A percentile compares a stretch with the other conserved stretches of the same genome.
Conservation (phyloP, 2,797 vertebrate genomes). For the Perodicticus potto region DNA sequence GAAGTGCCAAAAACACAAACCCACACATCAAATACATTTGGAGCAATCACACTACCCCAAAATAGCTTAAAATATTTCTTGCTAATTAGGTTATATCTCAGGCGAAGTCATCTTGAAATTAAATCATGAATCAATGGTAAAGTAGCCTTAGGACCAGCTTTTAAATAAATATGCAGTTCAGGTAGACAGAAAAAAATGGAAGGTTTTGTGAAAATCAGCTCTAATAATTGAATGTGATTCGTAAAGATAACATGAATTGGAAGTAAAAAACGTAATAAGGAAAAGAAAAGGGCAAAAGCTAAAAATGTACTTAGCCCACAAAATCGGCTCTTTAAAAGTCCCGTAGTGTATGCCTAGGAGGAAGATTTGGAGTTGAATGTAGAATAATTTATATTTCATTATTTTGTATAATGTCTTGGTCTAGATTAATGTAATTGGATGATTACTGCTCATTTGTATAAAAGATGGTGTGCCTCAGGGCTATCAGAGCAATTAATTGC, state of each 20-base stretch:
- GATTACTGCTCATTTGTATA: conserved; percentile 18
- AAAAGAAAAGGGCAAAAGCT: not conserved
- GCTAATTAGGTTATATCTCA: conserved; percentile 21
- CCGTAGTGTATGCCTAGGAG: not conserved
- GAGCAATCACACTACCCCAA: conserved; percentile 23
- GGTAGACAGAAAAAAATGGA: not conserved
- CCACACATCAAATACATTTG: conserved; percentile 7
- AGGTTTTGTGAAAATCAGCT: conserved; percentile 12
- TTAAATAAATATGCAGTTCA: conserved; percentile 15
- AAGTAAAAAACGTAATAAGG: not conserved
- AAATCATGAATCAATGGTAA: conserved; percentile 11
- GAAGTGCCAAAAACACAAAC: not conserved
- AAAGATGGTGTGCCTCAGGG: not conserved
- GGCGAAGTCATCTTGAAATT: conserved; percentile 30
- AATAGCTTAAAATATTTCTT: conserved; percentile 61
- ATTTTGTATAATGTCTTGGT: conserved; percentile 16
- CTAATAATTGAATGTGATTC: conserved; percentile 1
- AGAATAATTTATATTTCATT: conserved; percentile 43
- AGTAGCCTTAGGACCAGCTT: not conserved
- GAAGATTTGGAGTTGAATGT: conserved; percentile 5
- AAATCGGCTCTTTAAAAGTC: not conserved
- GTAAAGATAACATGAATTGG: conserved; percentile 1
- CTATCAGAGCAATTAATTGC: conserved; percentile 42
- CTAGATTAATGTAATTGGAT: not conserved
- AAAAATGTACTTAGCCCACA: not conserved